Base-by-base conservation (phyloP, 2,888 invertebrate genomes). In the Cerastis rubricosa region DNA sequence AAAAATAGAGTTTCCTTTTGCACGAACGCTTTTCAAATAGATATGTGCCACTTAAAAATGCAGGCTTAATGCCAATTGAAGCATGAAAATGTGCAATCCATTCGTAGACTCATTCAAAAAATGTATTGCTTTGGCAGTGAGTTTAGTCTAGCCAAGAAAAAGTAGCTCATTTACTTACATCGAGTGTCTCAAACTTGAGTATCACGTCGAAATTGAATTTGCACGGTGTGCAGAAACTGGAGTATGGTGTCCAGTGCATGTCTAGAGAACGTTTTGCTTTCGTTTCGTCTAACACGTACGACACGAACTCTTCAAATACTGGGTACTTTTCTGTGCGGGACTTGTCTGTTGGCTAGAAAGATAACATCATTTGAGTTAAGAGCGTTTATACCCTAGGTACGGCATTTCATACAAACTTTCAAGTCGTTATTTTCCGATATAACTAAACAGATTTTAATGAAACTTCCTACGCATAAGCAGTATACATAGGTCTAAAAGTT, bases 201-300 rank as follows among this genome's bases (percentile, higher is more conserved):
- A 98, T 98, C 71, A 98, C 97, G 92, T 98, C 98, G 90, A 98
- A 98, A 91, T 98, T 97, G 88, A 98, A 98, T 95, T 98, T 97
- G 94, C 98, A 98, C 0, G 98, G 98, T 51, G 98, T 98, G 92
- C 98, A 99, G 93, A 98, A 98, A 90, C 97, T 97, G 0, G 98
- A 97, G 87, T 98, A 98, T 0, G 98, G 98, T n/a, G 98, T 98
- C 98, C 98, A 98, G 92, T 98, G 98, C 98, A 98, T 98, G 92
- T 99, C 98, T 85, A 98, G 95, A 7, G 97, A 95, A 69, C 97
- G 96, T 51, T 97, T 97, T 11, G 96, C 96, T 78, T 96, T 97
- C 79, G 97, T 97, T 83, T 98, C 98, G 90, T 98, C 98, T 82
- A 98, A 92, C 29, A 98, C 97, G 96, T 98, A 98, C 71, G 97